Base-by-base conservation (phyloP, 2,888 invertebrate genomes). In the Eristalinus sepulchralis region DNA sequence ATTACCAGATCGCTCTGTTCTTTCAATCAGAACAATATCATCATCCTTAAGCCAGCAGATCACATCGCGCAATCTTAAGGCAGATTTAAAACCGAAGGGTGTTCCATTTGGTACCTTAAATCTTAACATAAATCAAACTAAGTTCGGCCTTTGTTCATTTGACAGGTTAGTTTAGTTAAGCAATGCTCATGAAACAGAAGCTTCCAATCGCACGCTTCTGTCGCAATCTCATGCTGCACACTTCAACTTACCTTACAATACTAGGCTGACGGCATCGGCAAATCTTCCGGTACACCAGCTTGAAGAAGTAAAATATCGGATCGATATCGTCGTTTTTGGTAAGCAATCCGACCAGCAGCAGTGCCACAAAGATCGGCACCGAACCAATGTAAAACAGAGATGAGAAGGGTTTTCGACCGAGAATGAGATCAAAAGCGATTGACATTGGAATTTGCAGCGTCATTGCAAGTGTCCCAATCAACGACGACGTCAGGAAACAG, bases 401-500 rank as follows among this genome's bases (percentile, higher is more conserved):
- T 11, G 95, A 94, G 89, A 95, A 95, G 17, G 95, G 93, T 89
- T 96, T 95, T 89, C 94, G 94, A 91, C 96, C 96, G 57, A 97
- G 92, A 68, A 96, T 90, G 55, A 96, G 94, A 93, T 98, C 98
- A 89, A 96, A 97, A 89, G 97, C 93, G 95, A 98, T 96, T 39
- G 97, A 96, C 93, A 99, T 94, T 73, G 99, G 99, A 92, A 97
- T 96, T 87, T 96, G 96, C 89, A 98, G 93, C 88, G 97, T 96
- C 88, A 98, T 95, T 78, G 97, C 95, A 89, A 98, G 92, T 1
- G 97, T 98, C 31, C 97, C 98, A 89, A 97, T 96, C 64, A 97
- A 94, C 0, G 97, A 96, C 13, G 98, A 98, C 20, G 99, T 99
- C 89, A 99, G 93, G 89, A 98, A 98, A 90, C 97, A 97, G 67